Evolutionary conservation across 2,797 vertebrate species (phyloP).

Genomic region (Hafferia zeledoni): DNA sequence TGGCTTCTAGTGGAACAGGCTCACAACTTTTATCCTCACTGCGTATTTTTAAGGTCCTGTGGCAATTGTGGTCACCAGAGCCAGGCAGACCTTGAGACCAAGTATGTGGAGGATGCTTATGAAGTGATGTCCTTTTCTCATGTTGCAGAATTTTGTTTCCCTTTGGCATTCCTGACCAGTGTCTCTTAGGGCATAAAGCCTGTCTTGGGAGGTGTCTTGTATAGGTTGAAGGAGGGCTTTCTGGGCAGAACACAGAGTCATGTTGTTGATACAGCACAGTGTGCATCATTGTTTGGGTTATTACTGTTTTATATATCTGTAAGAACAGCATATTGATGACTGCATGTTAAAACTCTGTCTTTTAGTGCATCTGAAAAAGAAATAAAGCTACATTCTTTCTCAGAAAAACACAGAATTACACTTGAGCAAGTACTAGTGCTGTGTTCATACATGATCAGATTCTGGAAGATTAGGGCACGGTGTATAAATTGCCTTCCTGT

Average conservation of each 20-base stretch:
- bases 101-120: background rate
- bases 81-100: background rate
- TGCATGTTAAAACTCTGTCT: slow-evolving; percentile 38
- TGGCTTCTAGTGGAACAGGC: background rate
- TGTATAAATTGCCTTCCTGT: slow-evolving; percentile 39
- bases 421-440: background rate
- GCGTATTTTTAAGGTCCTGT: background rate
- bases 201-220: background rate
- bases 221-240: background rate
- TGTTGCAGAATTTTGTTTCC: background rate
- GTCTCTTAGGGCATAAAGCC: background rate
- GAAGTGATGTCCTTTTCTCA: background rate
- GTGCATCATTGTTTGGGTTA: slow-evolving; percentile 35
- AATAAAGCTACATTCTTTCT: background rate
- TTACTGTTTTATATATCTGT: slow-evolving; percentile 34
- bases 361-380: slow-evolving; percentile 20
- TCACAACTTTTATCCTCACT: background rate
- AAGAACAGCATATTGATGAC: slow-evolving; percentile 39
- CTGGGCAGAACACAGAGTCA: background rate
- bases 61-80: background rate
- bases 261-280: background rate
- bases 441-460: slow-evolving; percentile 41
- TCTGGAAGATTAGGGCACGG: slow-evolving; percentile 31
- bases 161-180: background rate
- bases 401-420: background rate